Conservation (phyloP, 2,797 vertebrate species). For the Gephyroberyx darwinii region DNA sequence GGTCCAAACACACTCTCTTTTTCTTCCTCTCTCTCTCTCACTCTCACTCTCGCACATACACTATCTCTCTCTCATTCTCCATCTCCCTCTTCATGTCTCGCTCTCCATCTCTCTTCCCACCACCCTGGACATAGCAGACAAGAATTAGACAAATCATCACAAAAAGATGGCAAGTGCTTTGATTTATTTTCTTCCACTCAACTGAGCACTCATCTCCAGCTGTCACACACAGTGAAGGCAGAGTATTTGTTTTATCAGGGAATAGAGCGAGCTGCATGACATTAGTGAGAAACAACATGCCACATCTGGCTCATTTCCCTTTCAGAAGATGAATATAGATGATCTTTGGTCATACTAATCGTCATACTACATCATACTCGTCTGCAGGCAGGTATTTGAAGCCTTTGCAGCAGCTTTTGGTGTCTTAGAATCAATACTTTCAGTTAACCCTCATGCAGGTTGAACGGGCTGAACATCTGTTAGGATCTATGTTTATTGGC, state of each 20-base stretch:
- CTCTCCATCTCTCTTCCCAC: background rate
- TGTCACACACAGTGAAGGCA: conserved; percentile 55
- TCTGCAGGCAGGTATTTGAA: background rate
- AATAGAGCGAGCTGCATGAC: conserved; percentile 41
- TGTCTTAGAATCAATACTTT: background rate
- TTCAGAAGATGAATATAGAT: conserved; percentile 28
- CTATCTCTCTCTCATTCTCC: conserved; percentile 22
- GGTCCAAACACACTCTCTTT: conserved; percentile 67
- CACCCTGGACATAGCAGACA: conserved; percentile 39
- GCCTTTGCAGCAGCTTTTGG: background rate
- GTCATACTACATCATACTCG: conserved; percentile 9
- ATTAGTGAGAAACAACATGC: conserved; percentile 64
- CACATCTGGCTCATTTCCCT: conserved; percentile 64
- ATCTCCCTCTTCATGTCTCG: background rate
- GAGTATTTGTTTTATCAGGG: conserved; percentile 57
- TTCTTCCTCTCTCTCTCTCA: conserved; percentile 39
- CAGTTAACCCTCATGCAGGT: background rate
- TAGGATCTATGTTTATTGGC: background rate
- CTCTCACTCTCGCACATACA: conserved; percentile 24
- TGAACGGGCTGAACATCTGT: background rate
- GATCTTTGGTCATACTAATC: conserved; percentile 37
- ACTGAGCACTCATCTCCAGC: conserved; percentile 65
- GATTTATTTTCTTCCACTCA: conserved; percentile 70
- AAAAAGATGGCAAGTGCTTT: conserved; percentile 65
- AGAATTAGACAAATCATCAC: conserved; percentile 72